phyloP scores from a whole-genome alignment of 2,888 invertebrate genomes.

The Anthophora plumipes region DNA sequence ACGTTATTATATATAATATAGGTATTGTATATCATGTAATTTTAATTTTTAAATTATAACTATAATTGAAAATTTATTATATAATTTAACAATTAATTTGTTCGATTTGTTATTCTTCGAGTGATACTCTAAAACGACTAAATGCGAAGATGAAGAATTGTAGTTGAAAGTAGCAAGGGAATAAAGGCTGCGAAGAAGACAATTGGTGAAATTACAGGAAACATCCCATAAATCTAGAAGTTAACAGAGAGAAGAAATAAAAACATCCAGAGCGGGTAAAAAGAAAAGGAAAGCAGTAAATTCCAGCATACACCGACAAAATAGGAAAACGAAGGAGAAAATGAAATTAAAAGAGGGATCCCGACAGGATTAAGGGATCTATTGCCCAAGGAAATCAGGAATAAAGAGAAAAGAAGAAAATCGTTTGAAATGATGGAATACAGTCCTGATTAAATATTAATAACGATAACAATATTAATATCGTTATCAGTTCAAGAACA shows the following conservation, averaged over 20 bases:
- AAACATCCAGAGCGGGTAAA: background rate
- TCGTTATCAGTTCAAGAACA: background rate
- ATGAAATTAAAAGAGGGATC: background rate
- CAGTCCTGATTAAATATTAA: no score
- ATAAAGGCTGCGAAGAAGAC: no score
- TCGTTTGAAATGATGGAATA: background rate
- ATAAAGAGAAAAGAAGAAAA: background rate
- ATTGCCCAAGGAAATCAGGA: background rate
- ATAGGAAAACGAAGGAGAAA: background rate
- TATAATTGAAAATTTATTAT: no score
- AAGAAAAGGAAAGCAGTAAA: background rate
- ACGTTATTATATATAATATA: no score
- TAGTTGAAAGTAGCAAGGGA: no score
- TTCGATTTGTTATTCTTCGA: no score
- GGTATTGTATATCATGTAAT: no score
- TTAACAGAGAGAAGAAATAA: background rate
- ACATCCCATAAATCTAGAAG: background rate
- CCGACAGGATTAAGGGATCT: background rate
- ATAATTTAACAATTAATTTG: no score
- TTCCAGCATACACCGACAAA: background rate
- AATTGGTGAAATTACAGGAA: background rate
- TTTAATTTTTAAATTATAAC: no score
- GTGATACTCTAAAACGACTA: no score
- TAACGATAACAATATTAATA: background rate
- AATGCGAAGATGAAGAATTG: no score